A percentile compares a stretch with the other conserved stretches of the same genome.
These are phyloP conservation scores for Lydus trimaculatus DNA, from an alignment of 2,888 invertebrate species.

Conservation along the genomic window DNA sequence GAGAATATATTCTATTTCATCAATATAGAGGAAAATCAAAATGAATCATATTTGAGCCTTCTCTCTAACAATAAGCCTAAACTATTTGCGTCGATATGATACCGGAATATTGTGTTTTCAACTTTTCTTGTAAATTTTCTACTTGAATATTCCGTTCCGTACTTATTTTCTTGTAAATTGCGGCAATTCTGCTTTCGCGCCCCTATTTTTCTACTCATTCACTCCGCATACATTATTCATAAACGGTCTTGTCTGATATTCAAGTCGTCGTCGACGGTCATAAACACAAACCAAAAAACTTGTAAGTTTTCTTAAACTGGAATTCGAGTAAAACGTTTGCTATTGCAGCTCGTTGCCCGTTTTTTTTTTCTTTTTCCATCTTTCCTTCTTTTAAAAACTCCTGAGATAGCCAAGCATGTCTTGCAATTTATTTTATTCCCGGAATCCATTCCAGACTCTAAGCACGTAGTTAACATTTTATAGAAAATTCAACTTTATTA, in stretches of 20 bases:
- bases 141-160: neutral
- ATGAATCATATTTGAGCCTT: too few relatives aligned
- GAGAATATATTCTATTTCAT: too few relatives aligned
- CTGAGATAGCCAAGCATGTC: constrained; percentile 53
- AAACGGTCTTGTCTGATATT: neutral
- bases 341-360: constrained; percentile 31
- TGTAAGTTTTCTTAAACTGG: constrained; percentile 19
- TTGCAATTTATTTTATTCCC: constrained; percentile 61
- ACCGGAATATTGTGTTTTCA: neutral
- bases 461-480: constrained; percentile 52
- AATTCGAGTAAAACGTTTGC: constrained; percentile 20
- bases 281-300: constrained; percentile 15
- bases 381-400: constrained; percentile 39
- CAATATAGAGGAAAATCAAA: too few relatives aligned
- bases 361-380: constrained; percentile 36
- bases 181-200: neutral
- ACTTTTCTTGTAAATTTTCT: neutral
- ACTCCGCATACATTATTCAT: constrained; percentile 6
- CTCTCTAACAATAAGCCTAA: too few relatives aligned
- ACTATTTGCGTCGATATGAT: too few relatives aligned
- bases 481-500: constrained; percentile 28
- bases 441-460: constrained; percentile 59
- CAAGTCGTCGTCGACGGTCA: neutral
- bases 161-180: neutral
- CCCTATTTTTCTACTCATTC: neutral